These are phyloP conservation scores for Apostichopus californicus DNA, from an alignment of 35 echinoderm and acorn worm species.

Conservation along the genomic window DNA sequence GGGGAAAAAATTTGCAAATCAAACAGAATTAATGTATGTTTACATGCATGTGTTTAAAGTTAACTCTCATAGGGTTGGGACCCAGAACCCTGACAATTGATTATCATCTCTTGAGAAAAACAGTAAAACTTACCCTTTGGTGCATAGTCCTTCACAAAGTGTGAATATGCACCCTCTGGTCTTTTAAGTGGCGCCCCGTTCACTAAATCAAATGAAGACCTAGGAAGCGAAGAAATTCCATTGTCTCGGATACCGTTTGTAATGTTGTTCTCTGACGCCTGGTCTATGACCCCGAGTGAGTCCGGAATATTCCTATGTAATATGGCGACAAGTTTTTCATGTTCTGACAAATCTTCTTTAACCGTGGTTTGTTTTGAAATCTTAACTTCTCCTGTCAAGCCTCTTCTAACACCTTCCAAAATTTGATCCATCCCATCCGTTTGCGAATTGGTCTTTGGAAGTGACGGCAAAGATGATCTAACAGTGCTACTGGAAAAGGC, in stretches of 20 bases:
- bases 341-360: neutral
- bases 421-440: neutral
- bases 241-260: neutral
- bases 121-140: constrained; percentile 2
- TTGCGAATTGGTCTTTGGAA: neutral
- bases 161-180: neutral
- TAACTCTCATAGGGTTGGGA: too few relatives aligned
- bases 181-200: neutral
- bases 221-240: neutral
- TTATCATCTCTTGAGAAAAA: too few relatives aligned
- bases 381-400: neutral
- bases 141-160: constrained; percentile 25
- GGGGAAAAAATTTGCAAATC: too few relatives aligned
- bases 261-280: neutral
- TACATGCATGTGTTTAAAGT: too few relatives aligned
- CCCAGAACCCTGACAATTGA: too few relatives aligned
- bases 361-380: neutral
- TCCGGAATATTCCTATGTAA: neutral
- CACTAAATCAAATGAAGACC: constrained; percentile 9
- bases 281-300: neutral
- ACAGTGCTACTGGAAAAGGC: neutral
- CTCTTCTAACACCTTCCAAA: neutral
- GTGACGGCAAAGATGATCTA: neutral
- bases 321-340: neutral
- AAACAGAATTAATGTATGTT: too few relatives aligned